phyloP scores from a whole-genome alignment of 2,113 vertebrate genomes.

The Sinocyclocheilus anshuiensis region DNA sequence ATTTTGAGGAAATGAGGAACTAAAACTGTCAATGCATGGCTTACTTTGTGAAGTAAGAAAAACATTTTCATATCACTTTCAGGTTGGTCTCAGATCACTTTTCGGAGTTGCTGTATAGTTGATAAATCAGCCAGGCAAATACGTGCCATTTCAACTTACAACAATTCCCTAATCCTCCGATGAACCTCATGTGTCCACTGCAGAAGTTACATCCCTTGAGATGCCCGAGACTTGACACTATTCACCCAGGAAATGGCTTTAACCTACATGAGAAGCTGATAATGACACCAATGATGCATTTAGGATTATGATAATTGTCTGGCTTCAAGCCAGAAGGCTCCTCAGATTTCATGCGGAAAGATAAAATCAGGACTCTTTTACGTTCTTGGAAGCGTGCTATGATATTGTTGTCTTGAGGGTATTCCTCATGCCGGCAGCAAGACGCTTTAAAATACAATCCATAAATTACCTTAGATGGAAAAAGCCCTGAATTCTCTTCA shows the following conservation, averaged over 20 bases:
- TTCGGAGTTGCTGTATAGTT: conserved; percentile 52
- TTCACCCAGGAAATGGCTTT: conserved; percentile 5
- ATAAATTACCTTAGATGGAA: neutral
- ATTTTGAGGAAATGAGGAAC: conserved; percentile 66
- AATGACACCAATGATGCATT: conserved; percentile 18
- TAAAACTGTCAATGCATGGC: conserved; percentile 56
- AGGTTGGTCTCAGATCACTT: conserved; percentile 56
- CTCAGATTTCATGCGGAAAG: neutral
- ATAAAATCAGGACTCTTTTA: conserved; percentile 23
- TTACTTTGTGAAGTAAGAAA: conserved; percentile 65
- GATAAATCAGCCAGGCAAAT: conserved; percentile 1
- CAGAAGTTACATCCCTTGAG: conserved; percentile 13
- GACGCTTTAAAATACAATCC: neutral
- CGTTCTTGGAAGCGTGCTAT: neutral
- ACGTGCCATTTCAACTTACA: neutral
- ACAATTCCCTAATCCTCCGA: neutral
- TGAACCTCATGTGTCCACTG: neutral
- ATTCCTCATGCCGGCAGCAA: neutral
- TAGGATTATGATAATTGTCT: conserved; percentile 2
- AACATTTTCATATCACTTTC: conserved; percentile 70
- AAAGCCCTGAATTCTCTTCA: neutral
- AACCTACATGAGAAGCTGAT: neutral
- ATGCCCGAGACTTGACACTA: neutral
- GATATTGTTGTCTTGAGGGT: neutral
- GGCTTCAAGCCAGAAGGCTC: neutral